A percentile compares a stretch with the other conserved stretches of the same genome.
Conservation (phyloP, 2,888 invertebrate genomes). For the Brachylomia viminalis region DNA sequence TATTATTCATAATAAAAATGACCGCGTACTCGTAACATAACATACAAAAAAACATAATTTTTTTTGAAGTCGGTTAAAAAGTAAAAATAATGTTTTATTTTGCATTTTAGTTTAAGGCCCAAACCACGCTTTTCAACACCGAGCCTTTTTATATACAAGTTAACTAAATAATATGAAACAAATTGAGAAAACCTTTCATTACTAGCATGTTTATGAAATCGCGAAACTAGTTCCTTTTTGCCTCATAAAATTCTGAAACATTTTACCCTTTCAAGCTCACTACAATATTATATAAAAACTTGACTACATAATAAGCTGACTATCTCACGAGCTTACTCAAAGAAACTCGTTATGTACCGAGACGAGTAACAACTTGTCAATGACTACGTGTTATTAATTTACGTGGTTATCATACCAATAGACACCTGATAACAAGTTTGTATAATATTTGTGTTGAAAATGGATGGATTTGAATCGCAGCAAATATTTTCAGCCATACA, state of each 20-base stretch:
- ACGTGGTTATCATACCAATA: constrained; percentile 23
- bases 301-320: not conserved
- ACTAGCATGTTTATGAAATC: not conserved
- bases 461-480: not conserved
- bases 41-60: no score
- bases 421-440: not conserved
- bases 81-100: no score
- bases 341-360: constrained; percentile 17
- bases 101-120: no score
- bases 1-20: no score
- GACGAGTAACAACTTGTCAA: constrained; percentile 26
- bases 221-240: not conserved
- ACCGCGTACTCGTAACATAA: no score
- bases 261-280: not conserved
- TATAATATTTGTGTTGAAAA: not conserved
- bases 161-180: no score
- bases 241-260: not conserved
- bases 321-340: not conserved
- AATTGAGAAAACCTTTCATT: no score
- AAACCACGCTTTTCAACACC: no score
- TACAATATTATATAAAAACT: not conserved
- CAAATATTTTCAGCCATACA: not conserved
- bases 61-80: no score
- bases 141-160: no score
- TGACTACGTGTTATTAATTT: constrained; percentile 21